A percentile compares a stretch with the other conserved stretches of the same genome.
Conservation (phyloP, 2,888 invertebrate species). For the Shargacucullia verbasci region DNA sequence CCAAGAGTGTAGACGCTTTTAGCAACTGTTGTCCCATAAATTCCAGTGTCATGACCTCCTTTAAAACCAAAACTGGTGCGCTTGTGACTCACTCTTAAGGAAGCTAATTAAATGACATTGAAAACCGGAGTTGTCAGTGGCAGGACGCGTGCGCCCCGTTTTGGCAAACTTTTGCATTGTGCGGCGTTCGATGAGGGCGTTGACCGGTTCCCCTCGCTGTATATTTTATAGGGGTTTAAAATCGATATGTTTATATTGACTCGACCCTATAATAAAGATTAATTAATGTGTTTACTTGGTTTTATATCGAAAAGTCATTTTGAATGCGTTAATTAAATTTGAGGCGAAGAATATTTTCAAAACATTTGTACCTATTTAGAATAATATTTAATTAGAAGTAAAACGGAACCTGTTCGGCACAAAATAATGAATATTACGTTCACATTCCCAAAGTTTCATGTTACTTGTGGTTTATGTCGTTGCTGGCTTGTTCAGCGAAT, state of each 20-base stretch:
- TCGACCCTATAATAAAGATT: constrained; percentile 15
- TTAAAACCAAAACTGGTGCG: constrained; percentile 34
- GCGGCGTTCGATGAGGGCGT: constrained; percentile 73
- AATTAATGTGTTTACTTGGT: constrained; percentile 29
- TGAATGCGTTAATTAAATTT: too few relatives aligned
- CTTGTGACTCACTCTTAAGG: constrained; percentile 59
- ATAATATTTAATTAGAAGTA: too few relatives aligned
- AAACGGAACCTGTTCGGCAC: constrained; percentile 24
- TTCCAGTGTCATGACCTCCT: constrained; percentile 41
- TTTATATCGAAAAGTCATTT: constrained; percentile 1
- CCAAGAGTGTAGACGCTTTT: constrained; percentile 7
- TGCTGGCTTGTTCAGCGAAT: constrained; percentile 40
- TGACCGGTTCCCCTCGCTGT: constrained; percentile 77
- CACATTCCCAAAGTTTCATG: constrained; percentile 62
- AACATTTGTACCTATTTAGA: too few relatives aligned
- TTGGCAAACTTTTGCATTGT: constrained; percentile 74
- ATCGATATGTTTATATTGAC: constrained; percentile 71
- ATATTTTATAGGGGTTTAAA: constrained; percentile 81
- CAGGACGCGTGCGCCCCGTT: constrained; percentile 71
- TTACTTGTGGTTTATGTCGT: constrained; percentile 60
- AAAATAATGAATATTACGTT: constrained; percentile 41
- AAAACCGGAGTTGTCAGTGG: constrained; percentile 58
- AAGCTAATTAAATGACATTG: constrained; percentile 62
- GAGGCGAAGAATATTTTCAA: too few relatives aligned
- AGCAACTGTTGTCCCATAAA: constrained; percentile 32